Conservation (phyloP, 1,140 invertebrate species). For the Orius insidiosus region DNA sequence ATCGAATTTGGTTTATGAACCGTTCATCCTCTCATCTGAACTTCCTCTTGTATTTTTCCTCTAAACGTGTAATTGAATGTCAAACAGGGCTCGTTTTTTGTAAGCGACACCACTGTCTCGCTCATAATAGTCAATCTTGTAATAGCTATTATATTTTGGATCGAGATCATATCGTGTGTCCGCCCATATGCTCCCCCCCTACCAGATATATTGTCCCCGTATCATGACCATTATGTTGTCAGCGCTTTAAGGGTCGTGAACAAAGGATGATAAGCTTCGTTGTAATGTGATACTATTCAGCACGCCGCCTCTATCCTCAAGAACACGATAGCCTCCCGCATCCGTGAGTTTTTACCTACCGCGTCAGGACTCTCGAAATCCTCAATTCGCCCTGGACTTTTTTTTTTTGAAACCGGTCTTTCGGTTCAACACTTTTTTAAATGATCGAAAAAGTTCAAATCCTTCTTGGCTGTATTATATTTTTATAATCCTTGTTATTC, state of each 20-base stretch:
- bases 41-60: not conserved
- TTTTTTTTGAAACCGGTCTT: conserved; percentile 8
- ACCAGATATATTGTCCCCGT: conserved; percentile 8
- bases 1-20: no score
- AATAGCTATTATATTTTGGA: conserved; percentile 12
- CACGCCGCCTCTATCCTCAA: not conserved
- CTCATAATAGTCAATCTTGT: conserved; percentile 8
- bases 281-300: conserved; percentile 10
- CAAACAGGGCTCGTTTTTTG: conserved; percentile 4
- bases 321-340: not conserved
- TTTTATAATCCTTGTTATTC: no score
- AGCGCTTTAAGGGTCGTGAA: conserved; percentile 1
- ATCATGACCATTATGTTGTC: conserved; percentile 11
- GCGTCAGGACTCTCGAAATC: conserved; percentile 2
- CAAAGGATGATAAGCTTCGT: conserved; percentile 10
- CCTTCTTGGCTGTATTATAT: no score
- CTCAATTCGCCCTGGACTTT: conserved; percentile 5
- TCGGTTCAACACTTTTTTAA: not conserved
- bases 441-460: no score
- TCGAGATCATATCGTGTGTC: conserved; percentile 11
- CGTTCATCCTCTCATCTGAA: no score
- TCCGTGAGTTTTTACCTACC: conserved; percentile 2
- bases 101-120: conserved; percentile 6
- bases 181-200: conserved; percentile 8
- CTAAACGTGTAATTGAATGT: conserved; percentile 7